These are phyloP conservation scores for Drosophila algonquin DNA, from an alignment of 2,888 invertebrate genomes.

Conservation along the genomic window DNA sequence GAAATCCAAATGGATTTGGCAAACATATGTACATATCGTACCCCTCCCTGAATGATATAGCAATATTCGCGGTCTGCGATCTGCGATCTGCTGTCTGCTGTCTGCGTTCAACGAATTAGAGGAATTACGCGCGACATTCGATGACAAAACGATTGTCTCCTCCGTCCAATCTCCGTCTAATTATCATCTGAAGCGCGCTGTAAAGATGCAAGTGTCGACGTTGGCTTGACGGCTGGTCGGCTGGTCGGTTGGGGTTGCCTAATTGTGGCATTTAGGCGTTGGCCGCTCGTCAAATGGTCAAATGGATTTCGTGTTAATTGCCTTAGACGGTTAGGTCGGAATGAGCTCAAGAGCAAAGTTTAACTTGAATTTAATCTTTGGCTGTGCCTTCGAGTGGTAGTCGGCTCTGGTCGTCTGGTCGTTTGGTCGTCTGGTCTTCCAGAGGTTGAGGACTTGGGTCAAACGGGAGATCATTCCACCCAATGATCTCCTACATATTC, in stretches of 20 bases:
- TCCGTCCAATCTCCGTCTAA: conserved; percentile 1
- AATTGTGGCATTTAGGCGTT: conserved; percentile 31
- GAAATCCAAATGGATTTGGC: conserved; percentile 44
- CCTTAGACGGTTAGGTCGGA: not conserved
- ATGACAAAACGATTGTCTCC: conserved; percentile 11
- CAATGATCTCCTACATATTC: too few relatives aligned
- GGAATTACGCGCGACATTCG: conserved; percentile 37
- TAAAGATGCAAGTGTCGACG: not conserved
- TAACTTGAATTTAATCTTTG: not conserved
- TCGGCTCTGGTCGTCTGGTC: too few relatives aligned
- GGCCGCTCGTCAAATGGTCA: conserved; percentile 5
- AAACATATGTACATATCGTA: not conserved
- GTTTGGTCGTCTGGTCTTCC: too few relatives aligned
- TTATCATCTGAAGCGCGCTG: conserved; percentile 14
- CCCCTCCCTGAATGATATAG: not conserved
- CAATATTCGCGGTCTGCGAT: not conserved
- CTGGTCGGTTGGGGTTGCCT: conserved; percentile 12
- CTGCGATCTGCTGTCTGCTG: not conserved
- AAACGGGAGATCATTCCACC: too few relatives aligned
- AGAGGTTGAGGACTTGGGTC: not conserved
- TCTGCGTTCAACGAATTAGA: not conserved
- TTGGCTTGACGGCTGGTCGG: conserved; percentile 5
- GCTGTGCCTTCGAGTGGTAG: not conserved
- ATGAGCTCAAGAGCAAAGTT: conserved; percentile 1
- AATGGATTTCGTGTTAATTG: not conserved